Conservation (phyloP, 2,113 vertebrate species). For the Osmerus mordax region DNA sequence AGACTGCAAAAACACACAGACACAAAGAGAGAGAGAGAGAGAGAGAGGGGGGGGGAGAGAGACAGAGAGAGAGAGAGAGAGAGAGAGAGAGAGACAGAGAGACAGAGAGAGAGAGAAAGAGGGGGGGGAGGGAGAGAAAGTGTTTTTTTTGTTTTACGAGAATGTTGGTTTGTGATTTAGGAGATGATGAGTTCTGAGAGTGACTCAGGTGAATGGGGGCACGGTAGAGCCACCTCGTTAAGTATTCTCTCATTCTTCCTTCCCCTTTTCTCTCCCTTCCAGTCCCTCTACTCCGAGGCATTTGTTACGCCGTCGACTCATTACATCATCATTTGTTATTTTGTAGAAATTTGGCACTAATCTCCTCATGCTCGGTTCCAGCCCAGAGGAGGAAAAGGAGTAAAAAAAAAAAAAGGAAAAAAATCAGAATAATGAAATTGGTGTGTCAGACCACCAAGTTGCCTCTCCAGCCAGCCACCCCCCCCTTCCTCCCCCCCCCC, state of each 20-base stretch:
- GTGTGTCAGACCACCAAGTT: conserved; percentile 82
- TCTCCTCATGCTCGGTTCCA: conserved; percentile 76
- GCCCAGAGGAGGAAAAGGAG: conserved; percentile 63
- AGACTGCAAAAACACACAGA: background rate
- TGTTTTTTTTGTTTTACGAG: conserved; percentile 1
- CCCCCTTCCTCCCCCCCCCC: conserved; percentile 1
- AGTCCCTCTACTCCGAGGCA: conserved; percentile 5
- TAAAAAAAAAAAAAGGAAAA: conserved; percentile 21
- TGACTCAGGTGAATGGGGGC: conserved; percentile 50
- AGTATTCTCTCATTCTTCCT: background rate
- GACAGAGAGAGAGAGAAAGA: conserved; percentile 29
- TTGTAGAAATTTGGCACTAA: conserved; percentile 83
- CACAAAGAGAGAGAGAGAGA: background rate
- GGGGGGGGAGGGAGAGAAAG: background rate
- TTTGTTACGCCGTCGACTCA: conserved; percentile 67
- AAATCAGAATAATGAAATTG: conserved; percentile 51
- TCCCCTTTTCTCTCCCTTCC: background rate
- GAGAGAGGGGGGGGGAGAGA: background rate
- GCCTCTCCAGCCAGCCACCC: conserved; percentile 63
- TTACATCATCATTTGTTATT: conserved; percentile 86
- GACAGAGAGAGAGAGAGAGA: background rate
- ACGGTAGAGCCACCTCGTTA: conserved; percentile 46
- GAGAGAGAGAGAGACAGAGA: background rate
- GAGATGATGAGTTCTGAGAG: background rate
- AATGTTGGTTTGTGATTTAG: background rate